Base-by-base conservation (phyloP, 2,113 vertebrate species). In the Macrotis lagotis region DNA sequence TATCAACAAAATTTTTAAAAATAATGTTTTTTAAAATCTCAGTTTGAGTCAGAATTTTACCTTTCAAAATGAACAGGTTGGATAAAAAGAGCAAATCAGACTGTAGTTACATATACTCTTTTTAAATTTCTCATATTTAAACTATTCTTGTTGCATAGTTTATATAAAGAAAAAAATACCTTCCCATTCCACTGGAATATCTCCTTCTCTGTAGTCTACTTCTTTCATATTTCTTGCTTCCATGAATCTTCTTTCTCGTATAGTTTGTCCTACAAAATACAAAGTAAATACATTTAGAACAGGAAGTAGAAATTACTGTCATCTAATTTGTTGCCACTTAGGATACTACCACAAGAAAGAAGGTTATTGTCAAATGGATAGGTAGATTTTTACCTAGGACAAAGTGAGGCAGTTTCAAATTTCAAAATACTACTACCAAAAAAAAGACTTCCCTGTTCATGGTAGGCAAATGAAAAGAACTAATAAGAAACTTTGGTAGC, bases 111-210 rank as follows among this genome's bases (percentile, higher is more conserved):
- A 90, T 0, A 91, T 0, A 26, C 14, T 91, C 16, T 94, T 44
- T 53, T 19, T 88, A 88, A 93, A 49, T 95, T 48, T 47, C 50
- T 59, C 49, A n/a, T 53, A 14, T 8, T 83, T 93, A 90, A 74
- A 90, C 1, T 47, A 90, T 74, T 92, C 88, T 50, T 22, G 25
- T 74, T 94, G 19, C 93, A 96, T 48, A 92, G 96, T 91, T 12
- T 89, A 94, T 7, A 91, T 51, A 93, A 90, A 91, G 49, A 37
- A 88, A 48, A 95, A 16, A 96, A 99, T 99, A 99, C 99, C 99
- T 98, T 99, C 99, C 99, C 99, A 99, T 98, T 99, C 99, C 31
- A 94, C 95, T 96, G 99, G 99, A 98, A 99, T 99, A 97, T 96
- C 98, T 94, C 99, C 99, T 95, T 96, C 98, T 97, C 98, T 95